Percentiles rank a stretch among this genome's conserved stretches.
Conservation (phyloP, 1,140 invertebrate genomes). For the Aricia agestis region DNA sequence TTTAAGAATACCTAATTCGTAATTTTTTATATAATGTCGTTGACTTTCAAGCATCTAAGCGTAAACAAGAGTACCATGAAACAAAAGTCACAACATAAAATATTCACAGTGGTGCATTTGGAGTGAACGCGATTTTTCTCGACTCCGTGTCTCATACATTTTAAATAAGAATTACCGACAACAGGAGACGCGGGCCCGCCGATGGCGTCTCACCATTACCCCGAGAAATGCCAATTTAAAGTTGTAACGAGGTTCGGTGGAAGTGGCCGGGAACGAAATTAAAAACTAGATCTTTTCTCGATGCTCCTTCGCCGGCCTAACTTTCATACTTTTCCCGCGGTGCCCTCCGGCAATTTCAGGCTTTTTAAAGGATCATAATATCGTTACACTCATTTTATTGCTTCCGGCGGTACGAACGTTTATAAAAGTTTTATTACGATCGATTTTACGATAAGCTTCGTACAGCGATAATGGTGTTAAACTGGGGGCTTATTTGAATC, state of each 20-base stretch:
- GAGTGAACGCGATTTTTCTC: conserved; percentile 28
- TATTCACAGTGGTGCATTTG: conserved; percentile 21
- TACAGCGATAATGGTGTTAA: neutral
- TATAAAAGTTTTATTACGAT: conserved; percentile 18
- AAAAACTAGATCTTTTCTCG: conserved; percentile 59
- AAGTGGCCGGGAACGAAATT: conserved; percentile 70
- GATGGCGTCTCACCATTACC: conserved; percentile 66
- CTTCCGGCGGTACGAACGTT: neutral
- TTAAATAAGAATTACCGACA: conserved; percentile 67
- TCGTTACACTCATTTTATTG: conserved; percentile 36
- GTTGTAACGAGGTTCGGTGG: conserved; percentile 72
- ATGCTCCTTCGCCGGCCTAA: conserved; percentile 49
- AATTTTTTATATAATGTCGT: too few relatives aligned
- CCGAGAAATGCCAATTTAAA: conserved; percentile 75
- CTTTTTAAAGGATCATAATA: conserved; percentile 53
- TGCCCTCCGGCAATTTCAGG: conserved; percentile 49
- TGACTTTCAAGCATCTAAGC: too few relatives aligned
- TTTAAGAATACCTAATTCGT: too few relatives aligned
- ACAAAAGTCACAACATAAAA: conserved; percentile 2
- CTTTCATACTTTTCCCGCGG: conserved; percentile 49
- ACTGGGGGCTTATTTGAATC: neutral
- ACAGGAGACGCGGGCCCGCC: conserved; percentile 55
- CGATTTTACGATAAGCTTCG: conserved; percentile 5
- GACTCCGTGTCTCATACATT: conserved; percentile 53
- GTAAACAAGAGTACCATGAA: neutral